These are phyloP conservation scores for Styela plicata DNA, from an alignment of 23 tunicate species.

Conservation along the genomic window DNA sequence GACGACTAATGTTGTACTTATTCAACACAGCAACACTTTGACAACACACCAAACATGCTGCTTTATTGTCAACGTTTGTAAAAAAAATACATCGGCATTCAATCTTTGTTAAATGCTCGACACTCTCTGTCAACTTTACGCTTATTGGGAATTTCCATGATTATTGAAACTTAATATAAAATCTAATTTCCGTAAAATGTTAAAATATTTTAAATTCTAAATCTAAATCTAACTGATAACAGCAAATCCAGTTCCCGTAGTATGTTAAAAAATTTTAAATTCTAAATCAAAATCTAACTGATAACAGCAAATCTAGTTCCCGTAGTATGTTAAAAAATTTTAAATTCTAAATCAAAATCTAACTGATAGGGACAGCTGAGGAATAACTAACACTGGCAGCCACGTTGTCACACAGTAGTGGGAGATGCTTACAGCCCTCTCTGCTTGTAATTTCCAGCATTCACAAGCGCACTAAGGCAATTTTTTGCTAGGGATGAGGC, in stretches of 20 bases:
- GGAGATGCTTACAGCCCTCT: neutral
- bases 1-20: slow-evolving; percentile 66
- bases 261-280: too few relatives aligned
- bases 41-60: slow-evolving; percentile 11
- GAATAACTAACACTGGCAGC: too few relatives aligned
- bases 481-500: neutral
- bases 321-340: too few relatives aligned
- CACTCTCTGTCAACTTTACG: slow-evolving; percentile 72
- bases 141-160: slow-evolving; percentile 67
- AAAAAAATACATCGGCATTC: slow-evolving; percentile 72
- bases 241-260: too few relatives aligned
- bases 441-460: neutral
- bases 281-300: neutral
- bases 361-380: neutral
- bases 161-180: neutral
- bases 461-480: neutral
- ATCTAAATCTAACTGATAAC: slow-evolving; percentile 5
- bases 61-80: slow-evolving; percentile 46
- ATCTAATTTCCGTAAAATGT: neutral
- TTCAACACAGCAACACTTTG: slow-evolving; percentile 57
- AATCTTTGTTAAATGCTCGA: slow-evolving; percentile 71
- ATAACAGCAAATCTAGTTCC: neutral
- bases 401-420: too few relatives aligned
- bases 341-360: neutral
- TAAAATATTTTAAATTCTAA: neutral